Conservation (phyloP, 2,797 vertebrate genomes). For the Emydoidea blandingii region DNA sequence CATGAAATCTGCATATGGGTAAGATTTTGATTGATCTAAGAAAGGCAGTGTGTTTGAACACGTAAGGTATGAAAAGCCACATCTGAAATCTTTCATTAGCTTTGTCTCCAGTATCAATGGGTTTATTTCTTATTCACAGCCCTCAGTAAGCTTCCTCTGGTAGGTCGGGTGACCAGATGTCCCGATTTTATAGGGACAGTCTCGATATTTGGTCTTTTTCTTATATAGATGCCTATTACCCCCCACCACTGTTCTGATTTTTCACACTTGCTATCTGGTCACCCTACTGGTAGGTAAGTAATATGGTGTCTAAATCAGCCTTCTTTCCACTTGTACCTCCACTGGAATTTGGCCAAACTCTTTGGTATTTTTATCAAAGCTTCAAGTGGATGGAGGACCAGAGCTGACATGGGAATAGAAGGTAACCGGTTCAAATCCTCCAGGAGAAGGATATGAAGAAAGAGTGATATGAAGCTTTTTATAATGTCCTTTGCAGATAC, state of each 20-base stretch:
- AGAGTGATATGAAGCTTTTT: neutral
- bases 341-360: conserved; percentile 56
- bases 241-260: too few relatives aligned
- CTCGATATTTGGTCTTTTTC: too few relatives aligned
- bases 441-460: conserved; percentile 16
- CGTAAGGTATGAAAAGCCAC: conserved; percentile 65
- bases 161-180: neutral
- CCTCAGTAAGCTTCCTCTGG: conserved; percentile 60
- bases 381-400: neutral
- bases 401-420: conserved; percentile 13
- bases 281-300: conserved; percentile 52
- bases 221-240: too few relatives aligned
- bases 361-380: conserved; percentile 37
- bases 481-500: neutral
- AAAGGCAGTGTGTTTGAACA: conserved; percentile 73
- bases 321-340: conserved; percentile 57
- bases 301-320: conserved; percentile 58
- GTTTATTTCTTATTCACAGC: conserved; percentile 63
- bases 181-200: too few relatives aligned
- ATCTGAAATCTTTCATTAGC: conserved; percentile 77
- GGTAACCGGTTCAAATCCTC: neutral
- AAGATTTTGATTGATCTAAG: conserved; percentile 69
- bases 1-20: conserved; percentile 66
- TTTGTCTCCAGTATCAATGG: conserved; percentile 68
- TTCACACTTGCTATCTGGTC: too few relatives aligned